Evolutionary conservation across 1,140 invertebrate genomes (phyloP), one percentile per base, ranked within the genome.

Genomic region (Bombus waltoni): DNA sequence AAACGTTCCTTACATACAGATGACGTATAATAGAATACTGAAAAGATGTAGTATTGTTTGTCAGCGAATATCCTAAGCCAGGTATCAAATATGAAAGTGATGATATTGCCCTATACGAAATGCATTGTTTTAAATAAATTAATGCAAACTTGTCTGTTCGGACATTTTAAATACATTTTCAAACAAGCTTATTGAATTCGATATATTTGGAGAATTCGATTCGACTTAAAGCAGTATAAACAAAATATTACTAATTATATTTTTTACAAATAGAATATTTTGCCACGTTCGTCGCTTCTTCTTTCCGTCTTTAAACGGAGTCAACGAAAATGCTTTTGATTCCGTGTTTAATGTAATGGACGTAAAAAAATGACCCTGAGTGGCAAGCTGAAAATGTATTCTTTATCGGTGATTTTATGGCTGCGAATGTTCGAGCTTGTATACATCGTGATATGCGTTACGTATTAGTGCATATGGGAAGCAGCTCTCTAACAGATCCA

Each of bases 401-500:
- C 15, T 83, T 59, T 6, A 40, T 81, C 53, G n/a, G 38, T 8
- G n/a, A 75, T 2, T 72, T 94, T 96, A 97, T 86, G 95, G 94
- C 87, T 96, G 95, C 89, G 96, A 94, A 91, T 98, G 97, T 93
- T 98, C 98, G 87, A 98, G 96, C 94, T 98, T 99, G 93, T 99
- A 98, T 74, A 99, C 98, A 92, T 98, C 98, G 93, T 99, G 98
- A 96, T 99, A 99, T 88, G 99, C 98, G 95, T 99, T 99, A 73
- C 99, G 97, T 90, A 99, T 98, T 10, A 99, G 96, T 13, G 98
- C 98, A 94, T 99, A 99, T 0, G 99, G 99, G 94, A 99, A 99
- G 94, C 99, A 99, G 5, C 98, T 99, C 94, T 99, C 99, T 80
- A 99, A 94, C 73, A 99, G 96, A 96, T 99, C 99, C 98, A 99